Base-by-base conservation (phyloP, 2,797 vertebrate species). In the Arnoldichthys spilopterus region DNA sequence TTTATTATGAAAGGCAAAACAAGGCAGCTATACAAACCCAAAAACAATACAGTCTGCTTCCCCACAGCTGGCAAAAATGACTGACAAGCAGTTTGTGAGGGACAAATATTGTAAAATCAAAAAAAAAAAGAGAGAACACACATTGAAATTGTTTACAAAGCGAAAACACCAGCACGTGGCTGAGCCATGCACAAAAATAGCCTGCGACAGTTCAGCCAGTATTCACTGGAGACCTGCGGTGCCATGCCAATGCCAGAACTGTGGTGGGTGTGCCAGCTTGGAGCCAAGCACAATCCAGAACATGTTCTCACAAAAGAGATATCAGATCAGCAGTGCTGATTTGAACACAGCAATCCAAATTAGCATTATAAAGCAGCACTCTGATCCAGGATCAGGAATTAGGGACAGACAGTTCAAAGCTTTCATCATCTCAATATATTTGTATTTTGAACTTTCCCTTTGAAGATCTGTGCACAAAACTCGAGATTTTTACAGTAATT, bases 131-230 rank as follows among this genome's bases (percentile, higher is more conserved):
- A 74, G 75, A 62, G 49, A 9, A 6, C 6, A 45, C 53, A 54
- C 45, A 69, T 16, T 20, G 7, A 77, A 28, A 70, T 18, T 76
- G 53, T 76, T 76, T 72, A 81, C 53, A 78, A 54, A 58, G 59
- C 28, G 34, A 75, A 67, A 58, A 32, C 16, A 28, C 59, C 53
- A 53, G 63, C 24, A 54, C 64, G 34, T 72, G 74, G 51, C 37
- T 12, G 47, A 4, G 18, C 67, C 40, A 28, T 59, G 54, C 40
- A 56, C 51, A 62, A 34, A 74, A 67, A 78, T 67, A 28, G 40
- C 79, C 67, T 37, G n/a, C 34, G 47, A 40, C 54, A 66, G 34
- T 66, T 66, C 68, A 32, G 69, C 32, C 72, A 76, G 72, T 79
- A 34, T 79, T 70, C 67, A 74, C 73, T 37, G 51, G 62, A 56